phyloP scores from a whole-genome alignment of 2,113 vertebrate species.

The Accipiter cooperii region DNA sequence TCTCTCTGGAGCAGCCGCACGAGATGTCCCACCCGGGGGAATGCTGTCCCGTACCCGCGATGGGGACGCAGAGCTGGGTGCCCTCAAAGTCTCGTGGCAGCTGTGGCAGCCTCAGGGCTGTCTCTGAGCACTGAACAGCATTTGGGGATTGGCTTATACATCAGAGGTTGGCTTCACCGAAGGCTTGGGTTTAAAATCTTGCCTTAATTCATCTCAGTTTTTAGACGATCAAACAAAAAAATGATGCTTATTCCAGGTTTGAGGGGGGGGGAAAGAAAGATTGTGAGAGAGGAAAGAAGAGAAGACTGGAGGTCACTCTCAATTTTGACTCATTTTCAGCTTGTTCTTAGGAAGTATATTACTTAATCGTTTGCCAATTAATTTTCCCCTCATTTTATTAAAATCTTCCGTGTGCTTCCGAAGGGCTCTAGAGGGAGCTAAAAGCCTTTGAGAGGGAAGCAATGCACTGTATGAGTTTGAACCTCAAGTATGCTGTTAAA shows the following conservation, averaged over 20 bases:
- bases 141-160: neutral
- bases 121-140: neutral
- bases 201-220: neutral
- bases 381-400: neutral
- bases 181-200: neutral
- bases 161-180: neutral
- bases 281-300: neutral
- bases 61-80: neutral
- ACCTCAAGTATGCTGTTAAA: neutral
- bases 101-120: neutral
- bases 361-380: neutral
- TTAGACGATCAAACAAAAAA: neutral
- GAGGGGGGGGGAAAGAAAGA: too few relatives aligned
- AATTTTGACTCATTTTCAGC: neutral
- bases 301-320: neutral
- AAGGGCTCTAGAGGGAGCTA: constrained; percentile 63
- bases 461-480: neutral
- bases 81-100: neutral
- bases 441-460: constrained; percentile 8
- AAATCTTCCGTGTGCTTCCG: neutral
- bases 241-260: neutral
- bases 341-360: neutral
- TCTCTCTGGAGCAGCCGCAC: neutral
- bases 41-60: neutral
- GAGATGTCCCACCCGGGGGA: neutral